Evolutionary conservation across 1,140 invertebrate genomes (phyloP).

Genomic region (Phymastichus coffea): DNA sequence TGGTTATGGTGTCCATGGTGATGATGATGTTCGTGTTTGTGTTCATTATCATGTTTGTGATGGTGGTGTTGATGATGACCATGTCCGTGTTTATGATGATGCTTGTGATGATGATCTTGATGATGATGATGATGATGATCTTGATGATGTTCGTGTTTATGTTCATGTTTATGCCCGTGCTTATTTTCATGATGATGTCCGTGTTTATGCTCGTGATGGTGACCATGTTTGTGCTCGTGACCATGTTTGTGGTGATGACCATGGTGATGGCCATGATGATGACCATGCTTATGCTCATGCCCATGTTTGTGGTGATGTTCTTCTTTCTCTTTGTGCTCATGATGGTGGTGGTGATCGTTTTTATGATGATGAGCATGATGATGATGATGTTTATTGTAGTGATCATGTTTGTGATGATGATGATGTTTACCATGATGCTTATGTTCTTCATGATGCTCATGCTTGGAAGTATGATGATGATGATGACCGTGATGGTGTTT

Average conservation of each 20-base stretch:
- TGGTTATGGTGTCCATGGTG: not conserved
- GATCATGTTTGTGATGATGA: slow-evolving; percentile 26
- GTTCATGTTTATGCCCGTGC: slow-evolving; percentile 7
- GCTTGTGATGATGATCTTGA: slow-evolving; percentile 4
- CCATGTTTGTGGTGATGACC: slow-evolving; percentile 2
- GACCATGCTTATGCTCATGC: not conserved
- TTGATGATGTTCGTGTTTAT: slow-evolving; percentile 9
- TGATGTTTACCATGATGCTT: slow-evolving; percentile 22
- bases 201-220: not conserved
- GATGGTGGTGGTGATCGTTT: slow-evolving; percentile 24
- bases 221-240: not conserved
- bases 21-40: slow-evolving; percentile 1
- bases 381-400: slow-evolving; percentile 24
- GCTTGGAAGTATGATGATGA: slow-evolving; percentile 22
- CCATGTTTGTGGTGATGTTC: slow-evolving; percentile 25
- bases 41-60: slow-evolving; percentile 3
- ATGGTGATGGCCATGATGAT: slow-evolving; percentile 9
- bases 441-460: slow-evolving; percentile 24
- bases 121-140: slow-evolving; percentile 11
- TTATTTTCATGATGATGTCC: slow-evolving; percentile 5
- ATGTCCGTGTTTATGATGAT: slow-evolving; percentile 8
- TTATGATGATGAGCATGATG: slow-evolving; percentile 22
- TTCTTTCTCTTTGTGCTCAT: slow-evolving; percentile 20
- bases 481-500: slow-evolving; percentile 19
- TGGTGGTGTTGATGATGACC: slow-evolving; percentile 8